Base-by-base conservation (phyloP, 2,888 invertebrate species). In the Thera obeliscata region DNA sequence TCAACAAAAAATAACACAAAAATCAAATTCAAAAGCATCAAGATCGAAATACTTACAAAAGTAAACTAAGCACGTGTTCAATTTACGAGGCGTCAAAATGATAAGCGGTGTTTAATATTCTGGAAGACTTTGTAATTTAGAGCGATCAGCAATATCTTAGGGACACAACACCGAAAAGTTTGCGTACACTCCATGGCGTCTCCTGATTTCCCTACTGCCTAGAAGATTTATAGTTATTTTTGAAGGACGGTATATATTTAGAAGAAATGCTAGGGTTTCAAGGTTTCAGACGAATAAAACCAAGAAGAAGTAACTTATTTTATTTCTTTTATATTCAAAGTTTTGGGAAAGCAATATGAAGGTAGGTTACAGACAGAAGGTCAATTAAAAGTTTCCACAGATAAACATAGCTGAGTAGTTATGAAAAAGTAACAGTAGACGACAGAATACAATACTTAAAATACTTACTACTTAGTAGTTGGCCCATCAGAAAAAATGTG, bases 31-130 rank as follows among this genome's bases (percentile, higher is more conserved):
- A 57, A 66, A 56, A 57, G 9, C 22, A 55, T 6, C n/a, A n/a
- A 38, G 33, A 52, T 33, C n/a, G 6, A 56, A 66, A 56, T 62
- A 52, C 12, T 58, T 22, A 22, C 56, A 50, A 63, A 67, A 67
- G 59, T 33, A 33, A 33, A 33, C 8, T 55, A 60, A 65, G 69
- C 66, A 60, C 69, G 69, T 66, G 69, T 56, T 48, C 62, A 66
- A 69, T 69, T 62, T 69, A 59, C 52, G 50, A 56, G 52, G 56
- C 61, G 43, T 50, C 41, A 22, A 50, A 33, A 52, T 50, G 36
- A 62, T 59, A 46, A 61, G 52, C 57, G 49, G 22, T 43, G 22
- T 46, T 64, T 57, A 67, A 56, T 64, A 68, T 61, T 68, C 64
- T 58, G 55, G 64, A 11, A 60, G 54, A 55, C 57, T 56, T 61